phyloP scores from a whole-genome alignment of 2,113 vertebrate species.

The Hypomesus transpacificus region DNA sequence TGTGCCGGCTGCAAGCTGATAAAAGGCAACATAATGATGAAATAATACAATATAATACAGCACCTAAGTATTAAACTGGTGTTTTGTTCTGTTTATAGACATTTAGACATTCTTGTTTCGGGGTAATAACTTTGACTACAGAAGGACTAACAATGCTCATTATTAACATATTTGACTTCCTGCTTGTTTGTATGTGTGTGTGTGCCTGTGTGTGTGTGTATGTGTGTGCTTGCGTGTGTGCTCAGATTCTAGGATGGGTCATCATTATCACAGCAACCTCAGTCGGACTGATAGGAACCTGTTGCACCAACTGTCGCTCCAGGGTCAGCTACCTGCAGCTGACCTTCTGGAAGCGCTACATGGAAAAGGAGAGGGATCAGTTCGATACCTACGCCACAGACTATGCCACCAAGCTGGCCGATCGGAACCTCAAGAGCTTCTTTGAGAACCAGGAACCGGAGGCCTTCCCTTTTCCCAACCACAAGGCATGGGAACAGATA shows the following conservation, averaged over 20 bases:
- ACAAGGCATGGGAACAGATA: constrained; percentile 74
- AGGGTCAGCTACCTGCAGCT: constrained; percentile 76
- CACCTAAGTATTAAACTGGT: too few relatives aligned
- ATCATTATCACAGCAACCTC: constrained; percentile 56
- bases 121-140: too few relatives aligned
- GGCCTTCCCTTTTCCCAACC: constrained; percentile 66
- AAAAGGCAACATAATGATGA: too few relatives aligned
- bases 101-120: too few relatives aligned
- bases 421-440: constrained; percentile 73
- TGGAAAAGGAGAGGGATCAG: constrained; percentile 66
- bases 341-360: constrained; percentile 72
- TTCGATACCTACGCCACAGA: constrained; percentile 62
- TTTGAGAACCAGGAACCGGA: constrained; percentile 65
- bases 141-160: too few relatives aligned
- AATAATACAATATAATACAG: too few relatives aligned
- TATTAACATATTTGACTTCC: neutral
- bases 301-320: constrained; percentile 71
- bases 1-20: too few relatives aligned
- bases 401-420: constrained; percentile 68
- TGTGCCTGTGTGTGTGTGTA: neutral
- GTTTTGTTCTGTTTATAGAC: too few relatives aligned
- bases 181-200: neutral
- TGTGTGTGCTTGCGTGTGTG: neutral
- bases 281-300: constrained; percentile 59
- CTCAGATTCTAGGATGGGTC: constrained; percentile 73